Conservation (phyloP, 92 coral and sea anemone genomes). For the Bergia puertoricense region DNA sequence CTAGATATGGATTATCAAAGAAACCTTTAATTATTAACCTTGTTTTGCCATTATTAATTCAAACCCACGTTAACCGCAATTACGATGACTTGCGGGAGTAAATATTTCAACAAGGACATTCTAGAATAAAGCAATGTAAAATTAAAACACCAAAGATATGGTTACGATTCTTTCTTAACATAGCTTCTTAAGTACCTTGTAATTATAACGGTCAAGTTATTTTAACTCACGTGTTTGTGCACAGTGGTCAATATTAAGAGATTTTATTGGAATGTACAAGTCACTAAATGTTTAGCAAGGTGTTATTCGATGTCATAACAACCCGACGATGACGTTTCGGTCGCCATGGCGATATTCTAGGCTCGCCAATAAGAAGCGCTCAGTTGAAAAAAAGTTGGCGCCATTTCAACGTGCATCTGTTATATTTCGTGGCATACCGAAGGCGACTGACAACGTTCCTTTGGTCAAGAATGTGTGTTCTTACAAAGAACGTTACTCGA, state of each 20-base stretch:
- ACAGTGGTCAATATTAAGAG: background rate
- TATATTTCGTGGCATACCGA: background rate
- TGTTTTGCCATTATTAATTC: conserved; percentile 38
- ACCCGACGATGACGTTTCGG: conserved; percentile 10
- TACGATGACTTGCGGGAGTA: background rate
- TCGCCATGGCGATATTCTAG: background rate
- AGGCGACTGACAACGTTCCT: background rate
- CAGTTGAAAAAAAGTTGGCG: conserved; percentile 27
- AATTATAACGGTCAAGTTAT: background rate
- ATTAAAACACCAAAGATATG: background rate
- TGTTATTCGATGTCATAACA: conserved; percentile 24
- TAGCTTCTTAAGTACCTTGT: background rate
- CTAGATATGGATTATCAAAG: conserved; percentile 28
- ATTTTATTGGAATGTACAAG: conserved; percentile 10
- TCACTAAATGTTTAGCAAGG: conserved; percentile 19
- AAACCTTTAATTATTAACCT: conserved; percentile 28
- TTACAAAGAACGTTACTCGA: too few species aligned
- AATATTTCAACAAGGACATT: background rate
- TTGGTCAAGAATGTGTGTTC: background rate
- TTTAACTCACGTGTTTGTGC: background rate
- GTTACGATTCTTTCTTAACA: background rate
- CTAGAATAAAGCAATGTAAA: background rate
- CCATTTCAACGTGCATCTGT: conserved; percentile 26
- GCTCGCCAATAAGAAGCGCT: conserved; percentile 11
- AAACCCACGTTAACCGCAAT: conserved; percentile 10